Percentiles rank a stretch among this genome's conserved stretches.
phyloP scores from a whole-genome alignment of 2,113 vertebrate species.

The Raphicerus campestris region DNA sequence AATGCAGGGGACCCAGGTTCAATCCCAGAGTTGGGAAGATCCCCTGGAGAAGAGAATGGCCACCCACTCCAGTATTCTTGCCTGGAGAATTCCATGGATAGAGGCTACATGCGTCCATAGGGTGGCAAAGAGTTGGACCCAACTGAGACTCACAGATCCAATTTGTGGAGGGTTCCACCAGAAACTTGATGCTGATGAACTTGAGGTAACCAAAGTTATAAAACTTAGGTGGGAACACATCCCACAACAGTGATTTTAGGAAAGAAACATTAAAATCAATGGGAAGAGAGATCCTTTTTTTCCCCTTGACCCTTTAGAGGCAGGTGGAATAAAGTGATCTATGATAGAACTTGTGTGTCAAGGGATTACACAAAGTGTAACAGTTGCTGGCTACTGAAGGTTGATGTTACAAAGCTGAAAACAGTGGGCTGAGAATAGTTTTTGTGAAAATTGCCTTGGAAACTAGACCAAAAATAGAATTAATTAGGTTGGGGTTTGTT shows the following conservation, averaged over 20 bases:
- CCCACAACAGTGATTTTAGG: background rate
- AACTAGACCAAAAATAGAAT: slow-evolving; percentile 65
- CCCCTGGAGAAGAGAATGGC: background rate
- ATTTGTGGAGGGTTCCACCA: background rate
- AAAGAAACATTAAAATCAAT: background rate
- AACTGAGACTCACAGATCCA: background rate
- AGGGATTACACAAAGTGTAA: slow-evolving; percentile 18
- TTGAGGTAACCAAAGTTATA: background rate
- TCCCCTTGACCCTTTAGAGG: background rate
- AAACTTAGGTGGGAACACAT: background rate
- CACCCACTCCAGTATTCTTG: background rate
- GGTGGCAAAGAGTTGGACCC: background rate
- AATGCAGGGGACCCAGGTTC: background rate
- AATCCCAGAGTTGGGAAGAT: background rate
- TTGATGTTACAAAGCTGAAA: slow-evolving; percentile 42
- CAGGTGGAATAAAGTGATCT: background rate
- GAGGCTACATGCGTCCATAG: background rate
- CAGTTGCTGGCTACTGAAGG: slow-evolving; percentile 5
- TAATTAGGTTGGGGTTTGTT: slow-evolving; percentile 63
- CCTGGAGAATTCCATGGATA: background rate
- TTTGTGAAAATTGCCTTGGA: slow-evolving; percentile 60
- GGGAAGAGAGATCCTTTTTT: background rate
- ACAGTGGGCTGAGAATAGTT: slow-evolving; percentile 36
- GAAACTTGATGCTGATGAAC: background rate
- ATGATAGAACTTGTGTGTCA: background rate